A percentile compares a stretch with the other conserved stretches of the same genome.
These are phyloP conservation scores for Champsocephalus gunnari DNA, from an alignment of 2,797 vertebrate genomes.

Conservation along the genomic window DNA sequence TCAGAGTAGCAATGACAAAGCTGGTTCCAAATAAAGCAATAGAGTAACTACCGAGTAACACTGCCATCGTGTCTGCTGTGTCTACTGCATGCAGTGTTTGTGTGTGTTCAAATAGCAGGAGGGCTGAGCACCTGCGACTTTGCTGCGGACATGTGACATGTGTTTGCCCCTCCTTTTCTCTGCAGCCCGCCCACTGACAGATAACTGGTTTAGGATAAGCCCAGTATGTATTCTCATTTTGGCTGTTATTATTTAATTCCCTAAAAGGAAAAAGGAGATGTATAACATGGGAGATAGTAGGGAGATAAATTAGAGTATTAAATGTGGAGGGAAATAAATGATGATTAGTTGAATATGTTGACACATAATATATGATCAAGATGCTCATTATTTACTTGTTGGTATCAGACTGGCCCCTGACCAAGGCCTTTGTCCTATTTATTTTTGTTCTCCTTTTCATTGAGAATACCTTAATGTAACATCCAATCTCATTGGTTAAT, in stretches of 20 bases:
- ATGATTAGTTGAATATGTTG: not conserved
- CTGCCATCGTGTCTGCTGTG: constrained; percentile 62
- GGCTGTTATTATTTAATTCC: not conserved
- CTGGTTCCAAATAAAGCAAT: constrained; percentile 58
- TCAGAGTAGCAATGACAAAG: constrained; percentile 62
- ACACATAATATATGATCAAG: not conserved
- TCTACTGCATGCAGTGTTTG: not conserved
- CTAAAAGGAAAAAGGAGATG: not conserved
- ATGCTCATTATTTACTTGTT: constrained; percentile 59
- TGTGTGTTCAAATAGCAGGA: not conserved
- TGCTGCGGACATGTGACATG: not conserved
- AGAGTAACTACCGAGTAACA: constrained; percentile 37
- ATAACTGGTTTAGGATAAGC: accelerated
- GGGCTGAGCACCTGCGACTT: not conserved
- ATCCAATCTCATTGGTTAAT: constrained; percentile 24
- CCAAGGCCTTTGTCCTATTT: constrained; percentile 23
- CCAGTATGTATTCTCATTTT: not conserved
- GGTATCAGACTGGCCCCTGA: not conserved
- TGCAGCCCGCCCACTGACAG: not conserved
- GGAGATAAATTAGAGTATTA: not conserved
- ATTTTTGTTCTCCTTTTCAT: not conserved
- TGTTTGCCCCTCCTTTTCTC: constrained; percentile 23
- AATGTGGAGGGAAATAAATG: not conserved
- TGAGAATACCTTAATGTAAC: not conserved
- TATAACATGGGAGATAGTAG: not conserved